Evolutionary conservation across 2,113 vertebrate species (phyloP).

Genomic region (Leuciscus idus): DNA sequence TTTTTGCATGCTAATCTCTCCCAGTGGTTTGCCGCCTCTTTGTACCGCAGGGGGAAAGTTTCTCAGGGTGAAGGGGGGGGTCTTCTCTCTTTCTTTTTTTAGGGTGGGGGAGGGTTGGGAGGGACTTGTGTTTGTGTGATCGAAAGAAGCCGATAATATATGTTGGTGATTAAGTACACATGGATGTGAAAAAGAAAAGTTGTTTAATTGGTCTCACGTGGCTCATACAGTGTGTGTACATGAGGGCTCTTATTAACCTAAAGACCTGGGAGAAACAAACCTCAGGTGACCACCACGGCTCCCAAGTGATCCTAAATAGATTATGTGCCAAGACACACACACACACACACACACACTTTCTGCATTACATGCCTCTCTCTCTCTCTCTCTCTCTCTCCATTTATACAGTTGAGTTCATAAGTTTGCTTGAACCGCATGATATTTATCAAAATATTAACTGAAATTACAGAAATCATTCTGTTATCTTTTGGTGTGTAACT

Average conservation of each 20-base stretch:
- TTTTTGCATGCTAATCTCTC: slow-evolving; percentile 44
- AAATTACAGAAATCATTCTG: neutral
- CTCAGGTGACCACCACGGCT: neutral
- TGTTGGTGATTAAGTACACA: neutral
- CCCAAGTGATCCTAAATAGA: slow-evolving; percentile 11
- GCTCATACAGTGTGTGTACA: neutral
- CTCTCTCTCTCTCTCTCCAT: too few species aligned
- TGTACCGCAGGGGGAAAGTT: slow-evolving; percentile 7
- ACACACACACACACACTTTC: neutral
- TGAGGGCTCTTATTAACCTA: slow-evolving; percentile 14
- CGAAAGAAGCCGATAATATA: neutral
- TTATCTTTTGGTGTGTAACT: neutral
- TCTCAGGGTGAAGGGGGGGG: slow-evolving; percentile 14
- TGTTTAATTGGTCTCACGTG: slow-evolving; percentile 22
- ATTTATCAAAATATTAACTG: neutral
- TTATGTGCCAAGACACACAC: slow-evolving; percentile 4
- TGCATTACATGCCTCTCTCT: neutral
- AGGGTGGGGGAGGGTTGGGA: slow-evolving; percentile 20
- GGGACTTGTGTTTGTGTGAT: neutral
- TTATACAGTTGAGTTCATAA: neutral
- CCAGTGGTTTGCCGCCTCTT: slow-evolving; percentile 17
- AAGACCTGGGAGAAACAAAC: slow-evolving; percentile 8
- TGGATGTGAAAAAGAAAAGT: neutral
- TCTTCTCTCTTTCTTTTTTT: slow-evolving; percentile 15
- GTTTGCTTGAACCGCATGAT: neutral